Evolutionary conservation across 2,797 vertebrate species (phyloP), one percentile per base, ranked within the genome.

Genomic region (Myotis findleyi): DNA sequence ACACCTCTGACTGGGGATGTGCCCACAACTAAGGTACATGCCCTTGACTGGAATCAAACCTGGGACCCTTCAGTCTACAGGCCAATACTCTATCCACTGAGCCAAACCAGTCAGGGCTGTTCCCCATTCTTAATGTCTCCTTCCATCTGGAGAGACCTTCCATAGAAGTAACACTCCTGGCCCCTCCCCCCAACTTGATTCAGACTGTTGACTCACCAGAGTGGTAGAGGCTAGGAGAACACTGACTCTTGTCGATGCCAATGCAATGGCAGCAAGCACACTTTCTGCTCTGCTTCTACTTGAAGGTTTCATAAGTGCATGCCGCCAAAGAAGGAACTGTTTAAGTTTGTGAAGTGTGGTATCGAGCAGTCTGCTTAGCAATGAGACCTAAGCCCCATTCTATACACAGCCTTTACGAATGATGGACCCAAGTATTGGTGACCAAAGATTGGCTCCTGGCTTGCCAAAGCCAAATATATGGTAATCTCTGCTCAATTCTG

Each of bases 181-280:
- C 49, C 25, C 53, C 51, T 71, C n/a, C 30, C 75, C 12, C 20
- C n/a, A 41, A 2, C 13, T 47, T 30, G 13, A 55, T 10, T 36
- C 44, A 38, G 27, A 62, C 17, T 2, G 11, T 49, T 55, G 36
- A 75, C 1, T 53, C 20, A 49, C 11, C 17, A 30, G 21, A 41
- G 2, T 17, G 23, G 64, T 8, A 73, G 49, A n/a, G 2, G 11
- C 27, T 41, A 1, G 14, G 49, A 33, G 21, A 76, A 13, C 13
- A 75, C 0, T 36, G 55, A 18, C 38, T 71, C 14, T 23, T 4
- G 10, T 14, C 9, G 21, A 49, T 16, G 13, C 25, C 23, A 38
- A 17, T 2, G 5, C 25, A 8, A 8, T 49, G 10, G 7, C 0
- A 17, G n/a, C 11, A 30, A 72, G 9, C 6, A 44, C 4, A 44